These are phyloP conservation scores for Neelides sp. DNA, from an alignment of 1,140 invertebrate genomes.

Conservation along the genomic window DNA sequence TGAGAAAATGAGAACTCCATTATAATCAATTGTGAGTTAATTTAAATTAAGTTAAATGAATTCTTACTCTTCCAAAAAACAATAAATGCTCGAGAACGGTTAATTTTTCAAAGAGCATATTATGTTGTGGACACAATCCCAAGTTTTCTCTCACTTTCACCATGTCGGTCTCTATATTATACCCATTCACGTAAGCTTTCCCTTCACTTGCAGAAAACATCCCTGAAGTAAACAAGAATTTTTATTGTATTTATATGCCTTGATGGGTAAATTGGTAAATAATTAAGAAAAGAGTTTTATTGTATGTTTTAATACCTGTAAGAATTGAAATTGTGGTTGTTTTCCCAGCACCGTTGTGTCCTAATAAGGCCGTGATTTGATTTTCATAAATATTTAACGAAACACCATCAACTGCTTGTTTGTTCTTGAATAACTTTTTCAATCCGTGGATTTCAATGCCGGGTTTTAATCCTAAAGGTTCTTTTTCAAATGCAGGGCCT, in stretches of 20 bases:
- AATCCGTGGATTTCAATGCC: constrained; percentile 51
- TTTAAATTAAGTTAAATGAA: too few species aligned
- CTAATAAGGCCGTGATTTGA: constrained; percentile 52
- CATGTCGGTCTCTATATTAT: constrained; percentile 49
- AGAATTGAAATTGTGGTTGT: constrained; percentile 70
- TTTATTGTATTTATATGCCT: not conserved
- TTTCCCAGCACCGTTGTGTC: constrained; percentile 73
- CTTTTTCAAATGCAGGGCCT: constrained; percentile 40
- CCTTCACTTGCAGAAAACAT: constrained; percentile 49
- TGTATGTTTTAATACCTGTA: constrained; percentile 52
- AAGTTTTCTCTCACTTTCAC: constrained; percentile 50
- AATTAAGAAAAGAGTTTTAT: too few species aligned
- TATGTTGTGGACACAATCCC: constrained; percentile 87
- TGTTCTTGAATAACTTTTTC: constrained; percentile 41
- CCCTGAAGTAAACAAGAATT: constrained; percentile 35
- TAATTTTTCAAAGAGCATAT: constrained; percentile 78
- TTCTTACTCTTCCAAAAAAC: constrained; percentile 60
- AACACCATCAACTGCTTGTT: constrained; percentile 52
- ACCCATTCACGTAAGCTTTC: constrained; percentile 49
- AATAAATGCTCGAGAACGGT: constrained; percentile 78
- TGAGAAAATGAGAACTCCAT: too few species aligned
- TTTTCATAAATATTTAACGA: constrained; percentile 55
- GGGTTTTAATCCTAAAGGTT: constrained; percentile 40
- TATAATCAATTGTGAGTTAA: too few species aligned
- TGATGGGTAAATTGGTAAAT: not conserved